Conservation (phyloP, 2,113 vertebrate species). For the Halichoeres trimaculatus region DNA sequence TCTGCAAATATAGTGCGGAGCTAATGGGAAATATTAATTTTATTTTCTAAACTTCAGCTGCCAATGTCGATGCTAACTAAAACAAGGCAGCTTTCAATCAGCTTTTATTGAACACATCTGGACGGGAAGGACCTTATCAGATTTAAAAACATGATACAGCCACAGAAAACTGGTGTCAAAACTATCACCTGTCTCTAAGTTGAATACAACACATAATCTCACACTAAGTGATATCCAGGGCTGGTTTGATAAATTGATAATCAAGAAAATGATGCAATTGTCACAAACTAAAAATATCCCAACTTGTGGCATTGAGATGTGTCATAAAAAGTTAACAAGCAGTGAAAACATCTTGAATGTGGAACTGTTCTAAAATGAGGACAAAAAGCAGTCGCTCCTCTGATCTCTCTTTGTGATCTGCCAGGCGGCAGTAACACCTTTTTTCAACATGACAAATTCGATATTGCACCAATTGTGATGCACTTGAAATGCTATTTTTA, state of each 20-base stretch:
- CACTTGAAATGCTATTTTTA: constrained; percentile 15
- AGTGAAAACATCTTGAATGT: constrained; percentile 2
- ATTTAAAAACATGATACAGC: background rate
- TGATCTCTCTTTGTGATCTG: constrained; percentile 28
- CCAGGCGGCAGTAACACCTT: background rate
- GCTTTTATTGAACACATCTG: no score
- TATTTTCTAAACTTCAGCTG: background rate
- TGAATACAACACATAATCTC: no score
- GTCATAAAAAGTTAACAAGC: constrained; percentile 6
- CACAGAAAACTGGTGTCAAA: background rate
- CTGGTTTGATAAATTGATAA: background rate
- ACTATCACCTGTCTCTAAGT: background rate
- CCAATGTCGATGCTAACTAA: background rate
- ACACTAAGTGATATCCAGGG: background rate
- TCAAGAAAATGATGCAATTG: background rate
- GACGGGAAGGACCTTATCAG: background rate
- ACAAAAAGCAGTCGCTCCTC: constrained; percentile 29
- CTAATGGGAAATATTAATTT: constrained; percentile 30
- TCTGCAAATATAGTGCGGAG: constrained; percentile 12
- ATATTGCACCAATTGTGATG: background rate
- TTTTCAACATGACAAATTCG: constrained; percentile 13
- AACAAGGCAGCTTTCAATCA: background rate
- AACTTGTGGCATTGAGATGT: constrained; percentile 8
- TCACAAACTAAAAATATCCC: constrained; percentile 6
- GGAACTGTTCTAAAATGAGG: constrained; percentile 27